Evolutionary conservation across 2,113 vertebrate genomes (phyloP), one percentile per base, ranked within the genome.

Genomic region (Engystomops pustulosus): DNA sequence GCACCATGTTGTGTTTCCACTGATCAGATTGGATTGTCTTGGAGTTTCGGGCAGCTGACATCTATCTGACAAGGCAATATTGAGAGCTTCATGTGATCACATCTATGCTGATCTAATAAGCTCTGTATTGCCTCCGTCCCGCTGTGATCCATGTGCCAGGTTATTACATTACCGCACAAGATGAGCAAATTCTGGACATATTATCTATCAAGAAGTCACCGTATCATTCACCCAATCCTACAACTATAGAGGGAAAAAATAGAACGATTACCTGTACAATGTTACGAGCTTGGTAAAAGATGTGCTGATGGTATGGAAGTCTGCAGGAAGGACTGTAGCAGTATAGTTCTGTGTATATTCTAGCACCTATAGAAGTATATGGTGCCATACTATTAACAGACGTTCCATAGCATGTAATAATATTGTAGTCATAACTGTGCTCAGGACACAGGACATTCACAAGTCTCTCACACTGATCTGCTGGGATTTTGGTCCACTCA

Each of bases 61-160:
- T 58, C 36, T 78, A 44, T 78, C 34, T 25, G 53, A 38, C 30
- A 77, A 38, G 23, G 34, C 10, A 12, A 12, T 58, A 55, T 58
- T 38, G 74, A 41, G 75, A 58, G n/a, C 3, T 41, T 8, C 34
- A 60, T 41, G 53, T 36, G 74, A 36, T 55, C 74, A 55, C 74
- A 76, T 34, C 74, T 12, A 14, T 10, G 20, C 5, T 78, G 53
- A 78, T 60, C n/a, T 58, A 78, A 78, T 78, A 58, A 41, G 2
- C 10, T 4, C 12, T 25, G 14, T 60, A 6, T 60, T 77, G 51
- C 30, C 51, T 77, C 11, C 20, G 74, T 77, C 51, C 27, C 15
- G 34, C 32, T 23, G 74, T 77, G 51, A 58, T 55, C 32, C 2
- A 58, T 6, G 6, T 7, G 11, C 27, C n/a, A 41, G n/a, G 6